Conservation (phyloP, 2,888 invertebrate species). For the Scaptomyza cyrtandrae region DNA sequence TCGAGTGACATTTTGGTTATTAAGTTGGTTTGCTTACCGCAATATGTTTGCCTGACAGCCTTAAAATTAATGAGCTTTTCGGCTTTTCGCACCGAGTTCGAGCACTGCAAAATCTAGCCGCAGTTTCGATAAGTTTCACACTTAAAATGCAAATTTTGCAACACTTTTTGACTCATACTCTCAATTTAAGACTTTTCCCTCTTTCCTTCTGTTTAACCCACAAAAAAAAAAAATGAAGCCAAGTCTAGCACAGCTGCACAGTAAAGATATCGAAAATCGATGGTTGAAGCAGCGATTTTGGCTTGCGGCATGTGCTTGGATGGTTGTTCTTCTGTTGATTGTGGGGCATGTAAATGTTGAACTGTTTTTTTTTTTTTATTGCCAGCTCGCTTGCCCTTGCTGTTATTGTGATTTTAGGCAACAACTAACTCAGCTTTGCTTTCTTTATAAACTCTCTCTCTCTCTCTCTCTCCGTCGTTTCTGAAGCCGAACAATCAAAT, state of each 20-base stretch:
- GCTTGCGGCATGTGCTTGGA: not conserved
- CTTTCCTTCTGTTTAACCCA: too few relatives aligned
- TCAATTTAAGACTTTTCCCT: too few relatives aligned
- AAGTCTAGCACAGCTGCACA: not conserved
- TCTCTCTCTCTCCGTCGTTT: not conserved
- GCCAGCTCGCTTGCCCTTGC: slow-evolving; percentile 1
- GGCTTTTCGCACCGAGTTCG: not conserved
- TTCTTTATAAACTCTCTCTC: not conserved
- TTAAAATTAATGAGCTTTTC: not conserved
- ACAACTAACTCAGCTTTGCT: slow-evolving; percentile 4
- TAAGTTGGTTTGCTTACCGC: too few relatives aligned
- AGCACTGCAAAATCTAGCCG: not conserved
- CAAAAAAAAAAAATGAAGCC: too few relatives aligned
- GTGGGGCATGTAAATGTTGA: slow-evolving; percentile 19
- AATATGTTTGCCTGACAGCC: too few relatives aligned
- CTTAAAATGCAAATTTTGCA: not conserved
- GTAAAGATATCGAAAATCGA: slow-evolving; percentile 64
- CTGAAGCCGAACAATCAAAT: slow-evolving; percentile 67
- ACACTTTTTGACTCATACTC: too few relatives aligned
- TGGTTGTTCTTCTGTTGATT: not conserved
- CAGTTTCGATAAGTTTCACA: not conserved
- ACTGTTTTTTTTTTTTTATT: slow-evolving; percentile 29
- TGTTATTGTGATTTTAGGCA: slow-evolving; percentile 21
- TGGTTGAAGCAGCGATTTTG: slow-evolving; percentile 40
- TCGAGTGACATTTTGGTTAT: not conserved